phyloP scores from a whole-genome alignment of 2,113 vertebrate genomes.

The Heliornis fulica region DNA sequence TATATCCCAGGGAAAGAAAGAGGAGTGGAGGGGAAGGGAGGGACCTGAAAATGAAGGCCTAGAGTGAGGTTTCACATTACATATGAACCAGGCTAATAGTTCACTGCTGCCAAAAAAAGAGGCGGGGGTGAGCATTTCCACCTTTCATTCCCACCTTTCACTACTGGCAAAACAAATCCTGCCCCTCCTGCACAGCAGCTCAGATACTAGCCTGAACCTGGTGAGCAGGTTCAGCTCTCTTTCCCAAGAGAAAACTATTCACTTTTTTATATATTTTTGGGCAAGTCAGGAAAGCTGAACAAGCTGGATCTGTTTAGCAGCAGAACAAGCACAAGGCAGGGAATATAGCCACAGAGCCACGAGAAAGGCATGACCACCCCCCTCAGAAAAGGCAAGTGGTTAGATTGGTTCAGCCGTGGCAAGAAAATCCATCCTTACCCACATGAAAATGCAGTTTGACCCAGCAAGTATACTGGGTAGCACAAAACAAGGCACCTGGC shows the following conservation, averaged over 20 bases:
- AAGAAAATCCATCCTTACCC: background rate
- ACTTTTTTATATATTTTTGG: background rate
- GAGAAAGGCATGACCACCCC: background rate
- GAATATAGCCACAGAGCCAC: background rate
- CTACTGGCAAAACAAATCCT: constrained; percentile 18
- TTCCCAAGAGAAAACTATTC: background rate
- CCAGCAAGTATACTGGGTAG: background rate
- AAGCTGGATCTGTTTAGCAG: background rate
- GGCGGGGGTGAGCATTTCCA: background rate
- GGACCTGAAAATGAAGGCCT: constrained; percentile 27
- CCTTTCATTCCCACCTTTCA: constrained; percentile 45
- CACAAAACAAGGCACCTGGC: background rate
- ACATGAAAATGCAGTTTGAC: background rate
- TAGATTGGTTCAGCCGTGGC: background rate
- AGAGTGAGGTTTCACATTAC: constrained; percentile 36
- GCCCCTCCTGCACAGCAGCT: background rate
- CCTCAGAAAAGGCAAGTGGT: background rate
- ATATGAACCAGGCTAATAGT: constrained; percentile 44
- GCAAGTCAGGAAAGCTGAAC: background rate
- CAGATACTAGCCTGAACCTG: constrained; percentile 7
- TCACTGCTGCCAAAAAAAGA: constrained; percentile 26
- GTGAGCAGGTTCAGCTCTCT: constrained; percentile 17
- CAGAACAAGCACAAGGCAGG: background rate
- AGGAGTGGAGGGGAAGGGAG: background rate
- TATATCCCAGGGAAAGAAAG: background rate